Conservation (phyloP, 2,797 vertebrate genomes). For the Ctenopoma kingsleyae region DNA sequence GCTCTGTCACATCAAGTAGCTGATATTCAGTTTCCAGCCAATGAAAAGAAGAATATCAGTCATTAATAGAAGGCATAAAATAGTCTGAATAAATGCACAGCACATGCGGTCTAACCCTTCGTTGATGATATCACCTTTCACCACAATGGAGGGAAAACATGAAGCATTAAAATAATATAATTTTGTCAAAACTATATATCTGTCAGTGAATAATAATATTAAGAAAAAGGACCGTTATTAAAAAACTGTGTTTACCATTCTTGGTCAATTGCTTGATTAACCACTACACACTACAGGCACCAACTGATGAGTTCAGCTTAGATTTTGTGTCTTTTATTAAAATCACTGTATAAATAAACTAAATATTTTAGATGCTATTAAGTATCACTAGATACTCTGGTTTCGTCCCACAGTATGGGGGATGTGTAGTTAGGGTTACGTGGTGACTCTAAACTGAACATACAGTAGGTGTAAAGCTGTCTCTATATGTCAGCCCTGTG, state of each 20-base stretch:
- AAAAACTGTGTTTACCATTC: background rate
- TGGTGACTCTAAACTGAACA: too few relatives aligned
- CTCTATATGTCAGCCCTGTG: too few relatives aligned
- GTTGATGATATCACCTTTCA: constrained; percentile 43
- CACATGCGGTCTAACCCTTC: constrained; percentile 18
- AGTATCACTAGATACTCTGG: too few relatives aligned
- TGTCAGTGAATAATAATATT: background rate
- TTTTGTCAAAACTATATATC: constrained; percentile 11
- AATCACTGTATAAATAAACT: background rate
- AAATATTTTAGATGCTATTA: too few relatives aligned
- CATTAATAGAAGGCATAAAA: constrained; percentile 53
- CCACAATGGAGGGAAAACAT: constrained; percentile 29
- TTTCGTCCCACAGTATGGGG: too few relatives aligned
- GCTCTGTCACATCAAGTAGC: constrained; percentile 64
- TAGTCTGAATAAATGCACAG: constrained; percentile 37
- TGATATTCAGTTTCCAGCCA: constrained; percentile 59
- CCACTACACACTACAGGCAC: too few relatives aligned
- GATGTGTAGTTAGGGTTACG: too few relatives aligned
- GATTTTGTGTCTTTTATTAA: background rate
- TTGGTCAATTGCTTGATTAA: too few relatives aligned
- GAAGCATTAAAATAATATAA: constrained; percentile 27
- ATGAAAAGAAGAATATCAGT: constrained; percentile 52
- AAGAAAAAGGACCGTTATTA: background rate
- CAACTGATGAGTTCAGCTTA: background rate
- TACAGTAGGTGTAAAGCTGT: too few relatives aligned